phyloP scores from a whole-genome alignment of 2,888 invertebrate genomes.

The Ypsolopha scabrella region DNA sequence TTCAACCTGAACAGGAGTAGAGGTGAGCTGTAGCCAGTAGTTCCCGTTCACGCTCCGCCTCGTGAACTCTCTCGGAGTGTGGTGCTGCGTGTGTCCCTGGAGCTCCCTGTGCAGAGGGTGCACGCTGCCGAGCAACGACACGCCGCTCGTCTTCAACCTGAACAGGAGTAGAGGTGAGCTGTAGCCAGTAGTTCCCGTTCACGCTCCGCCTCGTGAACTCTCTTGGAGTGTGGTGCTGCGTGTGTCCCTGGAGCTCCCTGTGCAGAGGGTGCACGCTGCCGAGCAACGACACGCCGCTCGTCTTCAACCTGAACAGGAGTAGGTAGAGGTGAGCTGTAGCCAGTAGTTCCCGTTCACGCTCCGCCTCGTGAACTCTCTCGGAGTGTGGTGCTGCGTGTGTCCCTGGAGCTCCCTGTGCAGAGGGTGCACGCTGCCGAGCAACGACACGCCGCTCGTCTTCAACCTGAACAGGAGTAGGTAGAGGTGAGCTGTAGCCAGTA shows the following conservation, averaged over 20 bases:
- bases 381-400: slow-evolving; percentile 76
- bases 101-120: slow-evolving; percentile 89
- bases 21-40: slow-evolving; percentile 92
- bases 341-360: slow-evolving; percentile 87
- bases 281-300: background rate
- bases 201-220: slow-evolving; percentile 84
- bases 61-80: slow-evolving; percentile 75
- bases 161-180: slow-evolving; percentile 74
- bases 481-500: slow-evolving; percentile 94
- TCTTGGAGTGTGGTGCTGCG: slow-evolving; percentile 74
- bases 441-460: slow-evolving; percentile 53
- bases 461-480: no score
- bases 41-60: slow-evolving; percentile 91
- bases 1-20: background rate
- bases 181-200: slow-evolving; percentile 94
- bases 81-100: slow-evolving; percentile 84
- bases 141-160: background rate
- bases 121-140: slow-evolving; percentile 66
- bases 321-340: background rate
- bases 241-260: slow-evolving; percentile 85
- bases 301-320: background rate
- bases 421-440: slow-evolving; percentile 85
- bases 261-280: slow-evolving; percentile 89
- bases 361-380: slow-evolving; percentile 82
- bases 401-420: slow-evolving; percentile 87